A percentile compares a stretch with the other conserved stretches of the same genome.
These are phyloP conservation scores for Drosophila bocqueti DNA, from an alignment of 1,140 invertebrate species.

Conservation along the genomic window DNA sequence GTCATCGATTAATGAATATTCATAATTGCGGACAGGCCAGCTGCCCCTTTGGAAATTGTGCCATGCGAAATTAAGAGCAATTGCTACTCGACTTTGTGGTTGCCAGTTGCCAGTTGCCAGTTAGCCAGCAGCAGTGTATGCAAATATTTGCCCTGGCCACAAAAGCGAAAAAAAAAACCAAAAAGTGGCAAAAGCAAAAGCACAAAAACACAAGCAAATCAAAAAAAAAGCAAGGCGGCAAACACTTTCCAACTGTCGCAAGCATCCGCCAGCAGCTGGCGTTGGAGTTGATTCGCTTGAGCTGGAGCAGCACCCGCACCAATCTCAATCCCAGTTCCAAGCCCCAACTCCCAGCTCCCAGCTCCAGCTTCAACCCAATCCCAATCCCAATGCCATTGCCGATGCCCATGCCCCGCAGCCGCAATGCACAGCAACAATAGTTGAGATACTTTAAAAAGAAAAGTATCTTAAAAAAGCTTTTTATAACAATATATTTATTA, in stretches of 20 bases:
- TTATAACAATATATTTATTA: no score
- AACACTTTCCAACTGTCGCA: constrained; percentile 79
- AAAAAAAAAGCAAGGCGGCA: constrained; percentile 29
- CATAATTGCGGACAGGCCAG: constrained; percentile 50
- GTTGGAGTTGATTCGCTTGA: constrained; percentile 34
- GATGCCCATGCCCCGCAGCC: constrained; percentile 53
- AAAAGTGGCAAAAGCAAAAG: constrained; percentile 23
- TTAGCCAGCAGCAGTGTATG: constrained; percentile 42
- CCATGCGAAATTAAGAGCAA: constrained; percentile 79
- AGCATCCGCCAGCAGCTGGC: constrained; percentile 68
- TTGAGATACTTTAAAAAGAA: neutral
- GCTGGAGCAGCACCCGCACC: constrained; percentile 64
- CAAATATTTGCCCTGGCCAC: constrained; percentile 68
- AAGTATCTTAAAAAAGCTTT: no score
- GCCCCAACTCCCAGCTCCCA: constrained; percentile 3
- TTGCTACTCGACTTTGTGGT: constrained; percentile 75
- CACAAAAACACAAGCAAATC: neutral
- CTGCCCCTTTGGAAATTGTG: constrained; percentile 64
- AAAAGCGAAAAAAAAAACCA: constrained; percentile 21
- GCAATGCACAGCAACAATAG: constrained; percentile 8
- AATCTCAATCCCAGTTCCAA: constrained; percentile 14
- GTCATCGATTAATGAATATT: constrained; percentile 61
- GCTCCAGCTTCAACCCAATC: constrained; percentile 6
- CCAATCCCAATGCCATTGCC: constrained; percentile 45
- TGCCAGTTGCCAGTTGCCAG: constrained; percentile 19